Base-by-base conservation (phyloP, 2,113 vertebrate species). In the Aythya baeri region DNA sequence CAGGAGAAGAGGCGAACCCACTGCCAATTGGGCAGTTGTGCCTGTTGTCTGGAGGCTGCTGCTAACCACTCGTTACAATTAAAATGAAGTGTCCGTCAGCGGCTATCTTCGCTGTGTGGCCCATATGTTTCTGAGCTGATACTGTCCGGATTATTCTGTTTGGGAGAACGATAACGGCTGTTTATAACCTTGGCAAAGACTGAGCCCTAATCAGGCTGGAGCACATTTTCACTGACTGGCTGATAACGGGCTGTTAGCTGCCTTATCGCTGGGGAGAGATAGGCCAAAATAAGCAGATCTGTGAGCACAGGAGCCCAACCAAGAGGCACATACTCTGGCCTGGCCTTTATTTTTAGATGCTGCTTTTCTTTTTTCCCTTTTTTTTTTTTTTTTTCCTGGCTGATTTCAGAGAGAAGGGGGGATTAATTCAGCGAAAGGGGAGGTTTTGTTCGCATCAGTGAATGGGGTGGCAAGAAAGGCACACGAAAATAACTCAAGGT, bases 151-250 rank as follows among this genome's bases (percentile, higher is more conserved):
- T 99, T 99, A 99, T 98, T 99, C 98, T 99, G 99, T 99, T 99
- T 98, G 98, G 98, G 98, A 97, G 97, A 98, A 97, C 97, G 99
- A 99, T 99, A 99, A 99, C 98, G 98, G 99, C 98, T 99, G 99
- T 99, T 99, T 99, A 99, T 99, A 99, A 99, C 99, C 99, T 99
- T 99, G 99, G 99, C 99, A 98, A 98, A 99, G 99, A 98, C 99
- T 98, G 98, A 98, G 98, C 98, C 98, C 98, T 99, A 99, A 99
- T 99, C 99, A 99, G 99, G 98, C 98, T 98, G 98, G 97, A 99
- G 99, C 99, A 99, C 99, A 99, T 99, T 99, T 99, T 98, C 99
- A 98, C 98, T 96, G 97, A 98, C 98, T 98, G 98, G 97, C 98
- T 98, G 99, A 99, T 99, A 99, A 99, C 98, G 98, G 98, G 98